Evolutionary conservation across 2,113 vertebrate genomes (phyloP), one percentile per base, ranked within the genome.

Genomic region (Meriones unguiculatus): DNA sequence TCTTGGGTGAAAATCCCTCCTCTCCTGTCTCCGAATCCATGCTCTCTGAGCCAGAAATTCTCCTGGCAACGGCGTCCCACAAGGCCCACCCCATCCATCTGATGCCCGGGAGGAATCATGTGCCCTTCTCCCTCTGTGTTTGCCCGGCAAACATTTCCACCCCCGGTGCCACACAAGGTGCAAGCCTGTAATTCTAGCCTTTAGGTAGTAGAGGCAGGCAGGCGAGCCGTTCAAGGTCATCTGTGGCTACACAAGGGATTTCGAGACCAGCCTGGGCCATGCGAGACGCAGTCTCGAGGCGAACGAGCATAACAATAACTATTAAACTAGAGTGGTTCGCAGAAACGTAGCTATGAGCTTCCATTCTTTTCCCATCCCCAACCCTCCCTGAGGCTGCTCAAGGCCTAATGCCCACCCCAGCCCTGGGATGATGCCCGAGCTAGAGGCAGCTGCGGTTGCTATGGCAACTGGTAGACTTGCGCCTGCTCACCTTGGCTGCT

Each of bases 401-500:
- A 57, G 24, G 18, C 87, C 35, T 35, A 67, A 9, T 73, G 54
- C 64, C 87, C 81, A 35, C 54, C 22, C 77, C 32, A 65, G n/a
- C 94, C 62, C 52, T 7, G 7, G 14, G 91, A 85, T 92, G 86
- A 30, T 41, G 41, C 78, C 25, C 38, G 62, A 69, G 14, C 4
- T 0, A 46, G 69, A 91, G 38, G 87, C 25, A 59, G 80, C 76
- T 14, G 22, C 52, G 7, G 89, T 97, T 87, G 82, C 95, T 52
- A 81, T 85, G 88, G 93, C n/a, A 87, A 97, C 89, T 0, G 9
- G 10, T 18, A 1, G 52, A 30, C 46, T 46, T 46, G 46, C 46
- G 20, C 30, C 77, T 35, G 93, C 97, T 97, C 50, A 98, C 98
- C 98, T 0, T 22, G 32, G 38, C 35, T 84, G 78, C 96, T 94